Base-by-base conservation (phyloP, 2,888 invertebrate genomes). In the Trichogramma evanescens region DNA sequence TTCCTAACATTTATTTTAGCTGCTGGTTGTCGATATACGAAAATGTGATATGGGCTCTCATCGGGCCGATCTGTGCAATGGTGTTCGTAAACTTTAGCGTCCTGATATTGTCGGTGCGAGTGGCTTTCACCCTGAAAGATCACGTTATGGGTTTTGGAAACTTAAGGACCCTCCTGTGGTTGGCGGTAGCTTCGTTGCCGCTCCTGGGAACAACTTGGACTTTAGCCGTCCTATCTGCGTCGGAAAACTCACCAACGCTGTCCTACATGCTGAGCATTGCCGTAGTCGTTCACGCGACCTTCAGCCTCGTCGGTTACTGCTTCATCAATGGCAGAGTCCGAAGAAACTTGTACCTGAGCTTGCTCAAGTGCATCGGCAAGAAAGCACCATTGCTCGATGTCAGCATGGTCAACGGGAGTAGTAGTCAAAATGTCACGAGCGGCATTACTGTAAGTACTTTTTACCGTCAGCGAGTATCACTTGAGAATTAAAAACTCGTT, bases 11-110 rank as follows among this genome's bases (percentile, higher is more conserved):
- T 10, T 7, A 52, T 68, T 79, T 51, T 78, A 95, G 95, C 77
- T 97, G 97, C 78, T 97, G 96, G 96, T 83, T 97, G 64, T 92
- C 93, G 6, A 87, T 95, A 49, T 93, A 94, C 75, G 95, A 95
- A 76, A 89, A 91, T 38, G 92, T 95, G 38, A 90, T 96, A 50
- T 97, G 96, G 96, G 92, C 95, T 81, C 84, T 96, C 70, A 93
- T 96, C 67, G 92, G 93, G 4, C 96, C 97, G 5, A 89, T 95
- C 42, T 89, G 87, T 43, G 83, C 87, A 62, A 85, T 90, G 71
- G 90, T 93, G 0, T 78, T 86, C 41, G 85, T 89, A 5, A 93
- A 93, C 71, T 81, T 95, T 4, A 81, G 88, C 41, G 88, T 91
- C 65, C 84, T 95, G 10, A 85, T 93, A 9, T 85, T 94, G 64